Conservation (phyloP, 1,140 invertebrate species). For the Galleria mellonella region DNA sequence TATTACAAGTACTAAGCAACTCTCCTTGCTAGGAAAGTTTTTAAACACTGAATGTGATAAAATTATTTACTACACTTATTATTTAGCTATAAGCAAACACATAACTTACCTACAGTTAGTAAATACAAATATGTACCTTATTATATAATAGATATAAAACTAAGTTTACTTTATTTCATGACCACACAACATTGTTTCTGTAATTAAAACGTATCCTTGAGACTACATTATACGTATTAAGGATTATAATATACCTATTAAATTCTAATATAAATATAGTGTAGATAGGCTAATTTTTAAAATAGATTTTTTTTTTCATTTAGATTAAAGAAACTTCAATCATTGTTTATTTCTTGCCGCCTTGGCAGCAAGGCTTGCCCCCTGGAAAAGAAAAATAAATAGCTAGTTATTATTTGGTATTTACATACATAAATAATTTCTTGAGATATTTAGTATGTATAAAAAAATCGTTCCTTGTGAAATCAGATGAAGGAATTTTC, state of each 20-base stretch:
- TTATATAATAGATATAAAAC: conserved; percentile 4
- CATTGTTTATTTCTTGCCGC: conserved; percentile 25
- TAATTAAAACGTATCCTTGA: conserved; percentile 27
- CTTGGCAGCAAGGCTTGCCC: conserved; percentile 53
- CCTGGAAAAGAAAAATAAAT: conserved; percentile 31
- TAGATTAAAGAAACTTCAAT: not conserved
- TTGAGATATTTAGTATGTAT: no score
- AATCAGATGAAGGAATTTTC: no score
- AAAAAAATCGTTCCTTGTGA: no score
- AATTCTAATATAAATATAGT: conserved; percentile 10
- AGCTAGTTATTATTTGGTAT: not conserved
- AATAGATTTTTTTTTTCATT: conserved; percentile 11
- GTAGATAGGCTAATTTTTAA: conserved; percentile 12
- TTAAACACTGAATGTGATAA: conserved; percentile 57
- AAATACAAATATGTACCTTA: not conserved
- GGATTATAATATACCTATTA: conserved; percentile 12
- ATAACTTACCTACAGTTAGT: conserved; percentile 8
- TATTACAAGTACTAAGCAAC: conserved; percentile 59
- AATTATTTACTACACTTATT: conserved; percentile 21
- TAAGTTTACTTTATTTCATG: conserved; percentile 41
- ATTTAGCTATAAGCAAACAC: conserved; percentile 20
- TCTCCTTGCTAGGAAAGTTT: conserved; percentile 22
- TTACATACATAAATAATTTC: no score
- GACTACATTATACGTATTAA: conserved; percentile 21
- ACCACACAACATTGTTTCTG: conserved; percentile 42